Base-by-base conservation (phyloP, 23 tunicate genomes). In the Ciona savignyi region DNA sequence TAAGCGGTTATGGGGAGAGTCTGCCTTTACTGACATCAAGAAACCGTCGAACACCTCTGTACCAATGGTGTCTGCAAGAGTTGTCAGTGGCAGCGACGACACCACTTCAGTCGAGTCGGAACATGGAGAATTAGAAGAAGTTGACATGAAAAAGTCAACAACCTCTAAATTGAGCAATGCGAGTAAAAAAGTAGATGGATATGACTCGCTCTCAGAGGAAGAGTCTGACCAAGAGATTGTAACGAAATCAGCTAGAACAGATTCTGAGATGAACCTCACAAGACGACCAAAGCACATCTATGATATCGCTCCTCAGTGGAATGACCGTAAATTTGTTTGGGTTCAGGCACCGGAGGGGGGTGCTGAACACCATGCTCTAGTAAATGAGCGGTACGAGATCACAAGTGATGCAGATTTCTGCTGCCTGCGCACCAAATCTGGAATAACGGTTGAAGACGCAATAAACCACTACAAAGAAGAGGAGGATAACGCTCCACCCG, bases 251-350 rank as follows among this genome's bases (percentile, higher is more conserved):
- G 77, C 86, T 3, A 62, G 79, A 34, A 79, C 89, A 15, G 74
- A 63, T 4, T 78, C 81, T 3, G 96, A 83, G 69, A 79, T 89
- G 48, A 79, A 89, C 30, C 74, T 77, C 26, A 28, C 67, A 3
- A 74, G 85, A 15, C 65, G 96, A 29, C 74, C 85, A 6, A 71
- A 56, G 24, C 21, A 61, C 1, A 63, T 89, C 24, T 89, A 89
- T 72, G 70, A 78, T n/a, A 62, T 62, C 19, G 85, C 89, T n/a
- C 96, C 96, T 2, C 69, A 70, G 69, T 89, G 96, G 96, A 71
- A 79, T 35, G 96, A 89, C 66, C 27, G 70, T 0, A 62, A 63
- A 32, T 42, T 77, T n/a, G 78, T 89, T 25, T 89, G 82, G 80
- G 80, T 81, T 27, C 83, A 80, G 33, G 73, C 85, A 29, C 77